Evolutionary conservation across 30 jellyfish, hydroid and myxozoan species (phyloP), one percentile per base, ranked within the genome.

Genomic region (Aurelia sp.): DNA sequence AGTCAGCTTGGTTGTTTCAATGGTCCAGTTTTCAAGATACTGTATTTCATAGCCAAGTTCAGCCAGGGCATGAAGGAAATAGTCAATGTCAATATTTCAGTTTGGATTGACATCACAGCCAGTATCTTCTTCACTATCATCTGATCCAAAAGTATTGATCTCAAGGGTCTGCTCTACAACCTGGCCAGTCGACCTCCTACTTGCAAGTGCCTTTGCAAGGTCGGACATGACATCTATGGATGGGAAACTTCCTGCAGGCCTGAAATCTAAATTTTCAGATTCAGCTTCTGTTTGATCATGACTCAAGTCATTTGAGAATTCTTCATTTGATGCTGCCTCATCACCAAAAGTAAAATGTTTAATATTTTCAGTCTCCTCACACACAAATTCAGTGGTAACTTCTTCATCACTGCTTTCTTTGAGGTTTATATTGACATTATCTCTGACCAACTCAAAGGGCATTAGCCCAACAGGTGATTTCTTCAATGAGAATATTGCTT

Each of bases 391-490:
- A 3, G 18, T 52, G 0, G 71, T 13, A n/a, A 44, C 52, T 48
- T n/a, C 57, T 50, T 81, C 84, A 12, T 68, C 78, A 8, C n/a
- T 38, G 48, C 67, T 40, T 13, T 64, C 73, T 41, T 73, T 27
- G 20, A 13, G 15, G 5, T 61, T 30, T 15, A 21, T 22, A 27
- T 78, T 62, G 55, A 78, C 4, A 11, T 63, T 68, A 53, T 71
- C 59, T 50, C 72, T 84, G 33, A 84, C 64, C 80, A 72, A 51
- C 18, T 72, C 93, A 50, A 84, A 84, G 4, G 93, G 77, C 58
- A 84, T 50, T 41, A 84, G 63, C 4, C 93, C 93, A 59, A 72
- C 87, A 16, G 93, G 93, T 1, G 86, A 73, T n/a, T 84, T 74
- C 72, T 84, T 84, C 12, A 30, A 48, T 10, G 87, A 59, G 50